Evolutionary conservation across 1,140 invertebrate genomes (phyloP).

Genomic region (Acromyrmex heyeri): DNA sequence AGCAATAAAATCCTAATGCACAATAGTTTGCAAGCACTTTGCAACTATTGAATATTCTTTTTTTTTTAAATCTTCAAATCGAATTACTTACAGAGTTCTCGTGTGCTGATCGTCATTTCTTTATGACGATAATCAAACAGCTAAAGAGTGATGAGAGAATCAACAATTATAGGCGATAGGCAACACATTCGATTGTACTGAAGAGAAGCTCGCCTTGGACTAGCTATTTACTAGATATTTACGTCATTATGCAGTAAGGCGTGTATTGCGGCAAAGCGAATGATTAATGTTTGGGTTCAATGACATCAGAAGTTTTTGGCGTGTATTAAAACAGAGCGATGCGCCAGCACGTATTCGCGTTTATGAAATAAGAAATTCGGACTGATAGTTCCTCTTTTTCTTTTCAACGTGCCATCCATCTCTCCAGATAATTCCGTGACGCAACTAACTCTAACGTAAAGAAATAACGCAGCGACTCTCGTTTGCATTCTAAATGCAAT

Average conservation of each 20-base stretch:
- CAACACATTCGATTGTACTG: slow-evolving; percentile 58
- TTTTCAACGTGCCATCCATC: background rate
- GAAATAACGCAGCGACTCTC: background rate
- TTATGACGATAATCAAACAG: background rate
- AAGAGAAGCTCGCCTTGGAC: slow-evolving; percentile 77
- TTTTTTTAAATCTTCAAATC: background rate
- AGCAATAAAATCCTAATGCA: background rate
- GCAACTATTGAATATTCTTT: background rate
- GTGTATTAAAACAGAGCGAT: background rate
- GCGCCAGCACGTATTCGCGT: background rate
- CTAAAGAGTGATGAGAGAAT: background rate
- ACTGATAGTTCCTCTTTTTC: background rate
- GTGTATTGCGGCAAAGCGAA: slow-evolving; percentile 61
- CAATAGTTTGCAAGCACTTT: background rate
- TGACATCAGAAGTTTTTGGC: slow-evolving; percentile 54
- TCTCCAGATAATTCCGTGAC: too few relatives aligned
- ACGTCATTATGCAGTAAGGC: slow-evolving; percentile 30
- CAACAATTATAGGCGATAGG: background rate
- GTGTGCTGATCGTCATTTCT: background rate
- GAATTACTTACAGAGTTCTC: background rate
- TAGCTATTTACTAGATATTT: slow-evolving; percentile 32
- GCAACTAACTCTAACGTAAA: background rate
- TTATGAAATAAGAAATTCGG: background rate
- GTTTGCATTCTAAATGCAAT: slow-evolving; percentile 19
- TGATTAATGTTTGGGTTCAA: slow-evolving; percentile 79